Conservation (phyloP, 2,888 invertebrate genomes). For the Melipona bicolor region DNA sequence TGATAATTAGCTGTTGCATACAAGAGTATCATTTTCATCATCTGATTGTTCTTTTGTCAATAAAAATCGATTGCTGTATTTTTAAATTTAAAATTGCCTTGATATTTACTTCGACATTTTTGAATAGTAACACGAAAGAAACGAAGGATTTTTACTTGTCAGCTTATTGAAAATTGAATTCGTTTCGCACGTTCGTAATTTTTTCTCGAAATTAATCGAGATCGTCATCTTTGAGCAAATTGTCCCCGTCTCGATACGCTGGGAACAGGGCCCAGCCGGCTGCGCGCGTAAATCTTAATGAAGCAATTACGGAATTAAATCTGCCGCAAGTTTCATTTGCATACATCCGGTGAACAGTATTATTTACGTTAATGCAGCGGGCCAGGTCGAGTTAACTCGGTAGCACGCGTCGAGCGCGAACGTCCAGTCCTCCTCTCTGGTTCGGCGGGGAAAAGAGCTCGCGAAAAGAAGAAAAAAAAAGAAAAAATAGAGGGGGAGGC, state of each 20-base stretch:
- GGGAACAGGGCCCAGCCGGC: neutral
- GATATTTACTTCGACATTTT: too few species aligned
- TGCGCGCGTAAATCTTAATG: constrained; percentile 17
- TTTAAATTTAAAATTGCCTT: too few species aligned
- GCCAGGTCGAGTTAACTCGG: constrained; percentile 15
- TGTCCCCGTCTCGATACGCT: neutral
- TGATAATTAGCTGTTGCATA: neutral
- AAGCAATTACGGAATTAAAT: constrained; percentile 39
- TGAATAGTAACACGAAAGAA: too few species aligned
- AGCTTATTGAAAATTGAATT: too few species aligned
- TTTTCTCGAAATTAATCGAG: neutral
- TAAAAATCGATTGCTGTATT: neutral
- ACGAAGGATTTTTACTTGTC: too few species aligned
- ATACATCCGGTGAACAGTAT: constrained; percentile 25
- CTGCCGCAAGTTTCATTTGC: constrained; percentile 29
- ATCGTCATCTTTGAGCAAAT: neutral
- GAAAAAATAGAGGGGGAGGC: neutral
- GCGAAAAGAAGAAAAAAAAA: neutral
- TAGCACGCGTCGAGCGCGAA: neutral
- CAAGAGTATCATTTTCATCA: neutral
- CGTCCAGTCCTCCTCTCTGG: neutral
- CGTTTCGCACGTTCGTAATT: neutral
- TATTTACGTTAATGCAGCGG: constrained; percentile 22
- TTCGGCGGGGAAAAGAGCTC: neutral
- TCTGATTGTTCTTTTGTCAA: neutral